Evolutionary conservation across 2,888 invertebrate genomes (phyloP), one percentile per base, ranked within the genome.

Genomic region (Lomographa bimaculata): DNA sequence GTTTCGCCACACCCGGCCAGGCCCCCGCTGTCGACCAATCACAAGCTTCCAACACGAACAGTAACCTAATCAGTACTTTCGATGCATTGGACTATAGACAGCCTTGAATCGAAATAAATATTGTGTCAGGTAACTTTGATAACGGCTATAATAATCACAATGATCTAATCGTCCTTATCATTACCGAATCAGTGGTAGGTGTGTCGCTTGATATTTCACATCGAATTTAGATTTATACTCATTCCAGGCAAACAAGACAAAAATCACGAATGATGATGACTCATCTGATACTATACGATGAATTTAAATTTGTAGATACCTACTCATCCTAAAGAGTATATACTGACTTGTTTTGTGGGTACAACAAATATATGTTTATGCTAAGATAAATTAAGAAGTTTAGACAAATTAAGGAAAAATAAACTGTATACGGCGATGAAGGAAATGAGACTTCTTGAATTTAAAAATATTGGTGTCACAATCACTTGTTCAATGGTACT

Each of bases 1-100:
- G 84, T 79, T 79, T 62, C 71, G 78, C 74, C 85, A 86, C 85
- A 83, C 86, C 85, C 82, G 62, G 82, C 80, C 87, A 77, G 79
- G 86, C 87, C 87, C 73, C 85, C 83, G 50, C 35, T 25, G 50
- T 28, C 64, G 52, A 46, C 87, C 87, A 87, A 87, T 87, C 81
- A 68, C 57, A 59, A 43, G 57, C 59, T 67, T 64, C 73, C 79
- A 75, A 46, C 70, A 62, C 72, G 57, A 66, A 70, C 73, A 57
- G 70, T 66, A 4, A 14, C 14, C 14, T 14, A 75, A 79, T 77
- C 57, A 53, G 55, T 63, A 79, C 80, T 81, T 84, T 83, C 83
- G 64, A 64, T 75, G 69, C 70, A 74, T 70, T 62, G 65, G 70
- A 76, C 78, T 81, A 73, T 64, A 66, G 50, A 69, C 75, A 81